Evolutionary conservation across 2,888 invertebrate genomes (phyloP).

Genomic region (Rhagophthalmus giganteus): DNA sequence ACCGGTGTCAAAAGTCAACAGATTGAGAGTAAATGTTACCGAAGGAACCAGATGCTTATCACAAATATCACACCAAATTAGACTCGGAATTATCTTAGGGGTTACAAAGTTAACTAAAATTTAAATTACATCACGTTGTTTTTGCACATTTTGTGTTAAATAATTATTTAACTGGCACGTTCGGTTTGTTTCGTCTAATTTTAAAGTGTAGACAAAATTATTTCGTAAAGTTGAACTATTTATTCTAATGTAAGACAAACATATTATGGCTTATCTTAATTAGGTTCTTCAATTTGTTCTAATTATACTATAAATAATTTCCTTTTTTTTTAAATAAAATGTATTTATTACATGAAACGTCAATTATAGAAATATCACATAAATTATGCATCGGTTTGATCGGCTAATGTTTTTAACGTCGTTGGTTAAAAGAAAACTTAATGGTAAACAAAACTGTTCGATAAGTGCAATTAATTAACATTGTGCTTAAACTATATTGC

Average conservation of each 20-base stretch:
- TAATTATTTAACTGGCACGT: constrained; percentile 15
- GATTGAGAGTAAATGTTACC: constrained; percentile 22
- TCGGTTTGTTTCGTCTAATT: too few species aligned
- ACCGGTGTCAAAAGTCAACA: constrained; percentile 21
- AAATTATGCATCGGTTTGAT: too few species aligned
- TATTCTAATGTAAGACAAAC: too few species aligned
- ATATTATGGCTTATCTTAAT: constrained; percentile 6
- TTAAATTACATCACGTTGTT: constrained; percentile 11
- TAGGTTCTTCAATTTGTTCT: constrained; percentile 21
- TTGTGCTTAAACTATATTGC: too few species aligned
- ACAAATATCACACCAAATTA: constrained; percentile 23
- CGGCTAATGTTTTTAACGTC: too few species aligned
- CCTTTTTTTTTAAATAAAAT: constrained; percentile 7
- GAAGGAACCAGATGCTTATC: constrained; percentile 26
- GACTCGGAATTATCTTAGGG: background rate
- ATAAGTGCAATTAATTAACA: too few species aligned
- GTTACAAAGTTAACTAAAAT: constrained; percentile 8
- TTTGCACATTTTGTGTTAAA: constrained; percentile 20
- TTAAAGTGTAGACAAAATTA: too few species aligned
- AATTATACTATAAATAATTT: constrained; percentile 20
- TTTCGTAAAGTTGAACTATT: too few species aligned
- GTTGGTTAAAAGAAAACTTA: too few species aligned
- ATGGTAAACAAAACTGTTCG: too few species aligned
- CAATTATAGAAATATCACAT: constrained; percentile 7
- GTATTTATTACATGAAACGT: constrained; percentile 3